A percentile compares a stretch with the other conserved stretches of the same genome.
Evolutionary conservation across 2,888 invertebrate genomes (phyloP).

Genomic region (Drosophila nigritarsus): DNA sequence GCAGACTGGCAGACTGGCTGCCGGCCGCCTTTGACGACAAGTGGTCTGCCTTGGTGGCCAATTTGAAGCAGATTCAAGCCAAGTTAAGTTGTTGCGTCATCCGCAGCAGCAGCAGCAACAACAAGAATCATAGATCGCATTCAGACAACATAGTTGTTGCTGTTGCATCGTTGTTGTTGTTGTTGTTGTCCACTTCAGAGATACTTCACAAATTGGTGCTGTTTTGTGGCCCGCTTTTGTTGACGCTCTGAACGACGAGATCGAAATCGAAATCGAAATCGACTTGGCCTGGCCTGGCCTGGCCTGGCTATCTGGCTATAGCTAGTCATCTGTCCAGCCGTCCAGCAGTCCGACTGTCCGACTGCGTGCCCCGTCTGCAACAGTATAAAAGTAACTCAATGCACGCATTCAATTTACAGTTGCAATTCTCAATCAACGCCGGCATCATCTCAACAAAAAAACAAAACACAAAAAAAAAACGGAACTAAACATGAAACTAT

Average conservation of each 20-base stretch:
- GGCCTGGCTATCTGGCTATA: conserved; percentile 37
- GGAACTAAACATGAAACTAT: conserved; percentile 73
- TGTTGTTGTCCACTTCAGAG: conserved; percentile 63
- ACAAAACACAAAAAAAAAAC: conserved; percentile 12
- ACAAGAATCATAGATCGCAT: conserved; percentile 52
- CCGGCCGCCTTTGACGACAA: conserved; percentile 61
- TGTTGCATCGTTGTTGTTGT: conserved; percentile 27
- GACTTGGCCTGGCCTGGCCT: conserved; percentile 27
- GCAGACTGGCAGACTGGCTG: conserved; percentile 1
- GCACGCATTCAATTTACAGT: conserved; percentile 73
- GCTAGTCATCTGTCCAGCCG: conserved; percentile 27
- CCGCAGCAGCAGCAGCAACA: conserved; percentile 37
- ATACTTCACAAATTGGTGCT: conserved; percentile 79
- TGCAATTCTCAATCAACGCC: conserved; percentile 66
- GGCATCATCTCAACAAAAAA: conserved; percentile 18
- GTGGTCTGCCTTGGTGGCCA: conserved; percentile 73
- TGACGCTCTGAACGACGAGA: conserved; percentile 59
- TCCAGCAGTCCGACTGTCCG: conserved; percentile 20
- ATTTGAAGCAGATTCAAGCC: conserved; percentile 32
- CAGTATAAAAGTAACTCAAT: conserved; percentile 77
- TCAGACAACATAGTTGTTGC: conserved; percentile 16
- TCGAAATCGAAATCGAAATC: conserved; percentile 45
- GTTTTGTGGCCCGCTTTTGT: conserved; percentile 72
- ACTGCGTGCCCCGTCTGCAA: conserved; percentile 34
- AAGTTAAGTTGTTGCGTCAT: conserved; percentile 50